Percentiles rank a stretch among this genome's conserved stretches.
These are phyloP conservation scores for Drosophila navojoa DNA, from an alignment of 1,140 invertebrate species.

Conservation along the genomic window DNA sequence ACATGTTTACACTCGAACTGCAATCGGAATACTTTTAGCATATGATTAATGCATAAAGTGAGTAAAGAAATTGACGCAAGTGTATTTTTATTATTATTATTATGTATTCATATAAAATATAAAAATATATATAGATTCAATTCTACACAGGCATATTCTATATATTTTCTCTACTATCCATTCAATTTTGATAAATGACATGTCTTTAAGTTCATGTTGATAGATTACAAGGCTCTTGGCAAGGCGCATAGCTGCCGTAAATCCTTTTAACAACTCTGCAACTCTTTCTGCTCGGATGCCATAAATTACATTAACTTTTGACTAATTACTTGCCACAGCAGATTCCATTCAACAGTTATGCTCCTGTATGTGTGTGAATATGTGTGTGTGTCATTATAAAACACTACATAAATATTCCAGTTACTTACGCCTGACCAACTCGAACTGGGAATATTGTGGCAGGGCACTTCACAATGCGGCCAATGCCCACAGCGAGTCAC, in stretches of 20 bases:
- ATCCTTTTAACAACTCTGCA: conserved; percentile 2
- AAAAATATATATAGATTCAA: too few relatives aligned
- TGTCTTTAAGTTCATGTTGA: neutral
- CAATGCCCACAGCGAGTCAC: conserved; percentile 68
- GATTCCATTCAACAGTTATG: conserved; percentile 23
- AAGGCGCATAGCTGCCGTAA: neutral
- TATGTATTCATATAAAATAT: too few relatives aligned
- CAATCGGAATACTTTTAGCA: too few relatives aligned
- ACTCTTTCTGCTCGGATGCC: neutral
- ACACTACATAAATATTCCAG: conserved; percentile 60
- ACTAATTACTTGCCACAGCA: conserved; percentile 58
- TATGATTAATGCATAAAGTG: too few relatives aligned
- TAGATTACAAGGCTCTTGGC: neutral
- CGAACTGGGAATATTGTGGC: conserved; percentile 1
- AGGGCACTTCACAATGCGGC: conserved; percentile 42
- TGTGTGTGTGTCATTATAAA: conserved; percentile 26
- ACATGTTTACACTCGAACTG: too few relatives aligned
- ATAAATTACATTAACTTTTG: conserved; percentile 60
- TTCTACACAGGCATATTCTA: too few relatives aligned
- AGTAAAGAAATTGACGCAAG: too few relatives aligned
- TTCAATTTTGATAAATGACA: neutral
- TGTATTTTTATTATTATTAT: too few relatives aligned
- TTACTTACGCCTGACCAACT: conserved; percentile 64
- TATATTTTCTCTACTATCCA: too few relatives aligned
- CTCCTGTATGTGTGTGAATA: conserved; percentile 7